Evolutionary conservation across 2,113 vertebrate genomes (phyloP), one percentile per base, ranked within the genome.

Genomic region (Murina feae): DNA sequence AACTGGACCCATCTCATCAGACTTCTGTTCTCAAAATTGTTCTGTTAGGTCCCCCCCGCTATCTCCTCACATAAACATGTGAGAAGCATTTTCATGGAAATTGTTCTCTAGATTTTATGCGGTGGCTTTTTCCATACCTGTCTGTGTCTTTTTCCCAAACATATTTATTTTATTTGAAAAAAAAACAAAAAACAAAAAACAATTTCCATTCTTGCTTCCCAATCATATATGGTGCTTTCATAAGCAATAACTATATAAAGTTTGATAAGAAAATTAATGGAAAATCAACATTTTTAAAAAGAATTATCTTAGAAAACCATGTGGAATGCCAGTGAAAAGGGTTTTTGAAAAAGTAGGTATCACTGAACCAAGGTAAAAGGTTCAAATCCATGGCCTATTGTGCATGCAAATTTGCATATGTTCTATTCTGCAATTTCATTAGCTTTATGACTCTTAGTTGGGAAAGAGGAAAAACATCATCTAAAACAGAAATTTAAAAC

Each of bases 401-500:
- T 69, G 8, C 17, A 76, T 69, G 25, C 9, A 89, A 79, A 71
- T 47, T 63, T 63, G 28, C 35, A 88, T 35, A 28, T 28, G 44
- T 47, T 96, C 91, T 75, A 63, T 82, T 91, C 21, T 55, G 7
- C 35, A 83, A 66, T 42, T 80, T 89, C 78, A 93, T n/a, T 44
- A 60, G 23, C 72, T 75, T 86, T 85, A 79, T 53, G 18, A 83
- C 0, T 90, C 17, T 69, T 82, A 58, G 55, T 49, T 88, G 58
- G 39, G 21, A 9, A 83, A 89, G 23, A 91, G 5, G 25, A 44
- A 75, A 89, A 86, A 79, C 2, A 86, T 86, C 35, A 87, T 47
- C 55, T 12, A 44, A 81, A 91, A n/a, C 30, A 92, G 47, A 80
- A 82, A 86, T 65, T 72, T 90, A 66, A 96, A 95, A 85, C 17